Base-by-base conservation (phyloP, 2,113 vertebrate species). In the Ptilonorhynchus violaceus region DNA sequence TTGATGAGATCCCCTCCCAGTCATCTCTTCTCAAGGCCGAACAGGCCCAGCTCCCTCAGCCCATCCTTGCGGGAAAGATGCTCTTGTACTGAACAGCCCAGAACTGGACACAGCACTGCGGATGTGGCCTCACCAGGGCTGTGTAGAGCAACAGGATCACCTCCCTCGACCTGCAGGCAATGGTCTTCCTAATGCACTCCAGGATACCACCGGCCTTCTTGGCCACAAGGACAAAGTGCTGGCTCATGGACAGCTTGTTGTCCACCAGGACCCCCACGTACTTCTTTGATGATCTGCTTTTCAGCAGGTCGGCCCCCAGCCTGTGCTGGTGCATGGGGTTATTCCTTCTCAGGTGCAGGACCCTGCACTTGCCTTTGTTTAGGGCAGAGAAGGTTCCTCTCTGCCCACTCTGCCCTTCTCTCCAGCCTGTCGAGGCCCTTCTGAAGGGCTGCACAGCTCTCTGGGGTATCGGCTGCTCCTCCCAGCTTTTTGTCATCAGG, bases 381-480 rank as follows among this genome's bases (percentile, higher is more conserved):
- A n/a, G n/a, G n/a, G n/a, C n/a, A n/a, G n/a, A n/a, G n/a, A 20
- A 4, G 2, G 7, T 46, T 75, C 11, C 11, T 24, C 46, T 39
- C 52, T 75, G 60, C 4, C 11, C 11, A 20, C 46, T 39, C 52
- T 75, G 60, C 4, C 39, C 44, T n/a, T 75, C 39, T 60, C 39
- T 58, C 18, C 52, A 66, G 7, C 12, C 44, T 41, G 7, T 17
- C 3, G 0, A 11, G 46, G 30, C 19, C 24, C 3, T 53, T 47
- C 25, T 75, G n/a, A 68, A 75, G n/a, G 39, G 28, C 52, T 82
- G 59, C 39, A n/a, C 46, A 30, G 60, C 13, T 0, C 78, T 12
- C 78, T 60, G n/a, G 1, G 28, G 3, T n/a, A 53, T 22, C 1
- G 0, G 39, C 16, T 17, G 4, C 23, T 83, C 30, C 78, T 68